Evolutionary conservation across 23 tunicate species (phyloP).

Genomic region (Oikopleura albicans): DNA sequence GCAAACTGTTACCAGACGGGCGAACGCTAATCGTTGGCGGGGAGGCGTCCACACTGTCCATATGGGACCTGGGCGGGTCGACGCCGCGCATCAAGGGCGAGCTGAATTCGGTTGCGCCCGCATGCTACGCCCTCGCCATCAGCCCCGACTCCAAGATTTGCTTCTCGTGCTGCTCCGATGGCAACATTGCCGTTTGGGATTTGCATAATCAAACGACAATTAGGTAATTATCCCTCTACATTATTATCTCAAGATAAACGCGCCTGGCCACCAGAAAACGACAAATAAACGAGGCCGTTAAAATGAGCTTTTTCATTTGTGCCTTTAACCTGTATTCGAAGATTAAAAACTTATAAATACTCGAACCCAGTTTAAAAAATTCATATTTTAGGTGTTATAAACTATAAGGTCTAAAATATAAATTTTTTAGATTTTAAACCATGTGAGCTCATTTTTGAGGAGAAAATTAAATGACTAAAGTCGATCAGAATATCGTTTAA

Average conservation of each 20-base stretch:
- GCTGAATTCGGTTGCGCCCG: slow-evolving; percentile 22
- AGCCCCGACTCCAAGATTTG: slow-evolving; percentile 26
- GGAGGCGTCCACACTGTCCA: slow-evolving; percentile 48
- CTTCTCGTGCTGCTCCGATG: slow-evolving; percentile 29
- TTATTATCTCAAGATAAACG: no score
- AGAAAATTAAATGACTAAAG: no score
- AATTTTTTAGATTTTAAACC: no score
- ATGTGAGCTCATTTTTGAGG: no score
- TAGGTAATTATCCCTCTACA: slow-evolving; percentile 13
- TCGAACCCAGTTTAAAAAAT: no score
- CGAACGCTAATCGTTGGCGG: slow-evolving; percentile 74
- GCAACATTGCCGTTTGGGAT: slow-evolving; percentile 32
- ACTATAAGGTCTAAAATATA: no score
- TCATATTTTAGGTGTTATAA: no score
- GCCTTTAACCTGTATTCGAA: no score
- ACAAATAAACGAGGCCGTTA: neutral
- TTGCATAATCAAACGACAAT: slow-evolving; percentile 25
- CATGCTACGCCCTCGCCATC: slow-evolving; percentile 27
- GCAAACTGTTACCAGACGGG: slow-evolving; percentile 50
- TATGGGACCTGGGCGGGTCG: slow-evolving; percentile 47
- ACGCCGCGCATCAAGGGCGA: slow-evolving; percentile 38
- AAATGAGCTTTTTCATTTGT: no score
- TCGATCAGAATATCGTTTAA: no score
- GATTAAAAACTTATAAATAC: no score
- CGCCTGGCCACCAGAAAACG: neutral